phyloP scores from a whole-genome alignment of 2,797 vertebrate species.

The Salarias fasciatus region DNA sequence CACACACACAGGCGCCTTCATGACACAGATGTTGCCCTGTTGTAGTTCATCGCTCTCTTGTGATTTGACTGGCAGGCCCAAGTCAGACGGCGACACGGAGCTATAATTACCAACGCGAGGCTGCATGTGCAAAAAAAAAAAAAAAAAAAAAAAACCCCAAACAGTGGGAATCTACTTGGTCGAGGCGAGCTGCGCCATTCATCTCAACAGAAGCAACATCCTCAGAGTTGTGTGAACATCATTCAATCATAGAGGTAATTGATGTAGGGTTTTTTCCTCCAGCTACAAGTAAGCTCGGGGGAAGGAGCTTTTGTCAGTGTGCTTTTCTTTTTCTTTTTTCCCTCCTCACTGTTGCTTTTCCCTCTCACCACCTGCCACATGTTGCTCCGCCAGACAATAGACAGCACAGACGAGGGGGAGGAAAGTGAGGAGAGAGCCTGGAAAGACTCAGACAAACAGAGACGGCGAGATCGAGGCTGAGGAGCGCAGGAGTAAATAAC shows the following conservation, averaged over 20 bases:
- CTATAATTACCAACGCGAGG: conserved; percentile 70
- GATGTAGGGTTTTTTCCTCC: conserved; percentile 49
- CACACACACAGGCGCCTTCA: conserved; percentile 32
- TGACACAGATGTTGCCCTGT: conserved; percentile 53
- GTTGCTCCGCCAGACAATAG: conserved; percentile 72
- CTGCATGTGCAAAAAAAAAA: too few species aligned
- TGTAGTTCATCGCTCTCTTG: conserved; percentile 46
- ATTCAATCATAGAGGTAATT: conserved; percentile 75
- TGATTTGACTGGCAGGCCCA: conserved; percentile 71
- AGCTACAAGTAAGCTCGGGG: conserved; percentile 62
- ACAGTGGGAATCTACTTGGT: conserved; percentile 42
- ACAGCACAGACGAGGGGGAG: conserved; percentile 38
- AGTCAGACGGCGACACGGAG: conserved; percentile 47
- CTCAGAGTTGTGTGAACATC: conserved; percentile 71
- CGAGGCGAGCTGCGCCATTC: conserved; percentile 50
- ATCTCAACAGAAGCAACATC: conserved; percentile 63
- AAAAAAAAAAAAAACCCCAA: conserved; percentile 66
- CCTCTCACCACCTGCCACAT: conserved; percentile 76
- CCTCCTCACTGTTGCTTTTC: conserved; percentile 38
- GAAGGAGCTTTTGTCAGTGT: conserved; percentile 53
- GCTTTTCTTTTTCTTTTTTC: conserved; percentile 1
- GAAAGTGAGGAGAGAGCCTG: conserved; percentile 18
- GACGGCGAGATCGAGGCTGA: conserved; percentile 18
- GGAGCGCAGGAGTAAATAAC: conserved; percentile 14
- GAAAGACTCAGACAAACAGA: conserved; percentile 13